A percentile compares a stretch with the other conserved stretches of the same genome.
phyloP scores from a whole-genome alignment of 2,888 invertebrate species.

The Aquatica leii region DNA sequence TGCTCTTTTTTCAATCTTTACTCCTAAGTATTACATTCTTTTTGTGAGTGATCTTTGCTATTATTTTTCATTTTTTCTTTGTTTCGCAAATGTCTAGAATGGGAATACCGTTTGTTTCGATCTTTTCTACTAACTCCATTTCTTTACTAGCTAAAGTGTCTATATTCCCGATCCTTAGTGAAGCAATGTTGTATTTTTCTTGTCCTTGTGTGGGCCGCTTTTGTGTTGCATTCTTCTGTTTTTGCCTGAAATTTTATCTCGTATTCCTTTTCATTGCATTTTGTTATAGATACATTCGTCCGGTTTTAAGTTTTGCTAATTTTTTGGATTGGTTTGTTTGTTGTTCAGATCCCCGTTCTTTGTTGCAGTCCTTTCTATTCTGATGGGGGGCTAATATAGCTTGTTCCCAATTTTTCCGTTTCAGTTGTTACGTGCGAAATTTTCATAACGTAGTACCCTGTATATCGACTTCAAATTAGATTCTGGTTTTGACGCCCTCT shows the following conservation, averaged over 20 bases:
- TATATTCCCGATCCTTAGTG: neutral
- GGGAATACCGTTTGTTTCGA: no score
- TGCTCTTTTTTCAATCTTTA: neutral
- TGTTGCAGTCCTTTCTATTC: neutral
- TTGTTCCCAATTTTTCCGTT: no score
- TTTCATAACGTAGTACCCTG: no score
- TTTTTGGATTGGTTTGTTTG: neutral
- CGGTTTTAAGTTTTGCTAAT: neutral
- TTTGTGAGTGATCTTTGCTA: no score
- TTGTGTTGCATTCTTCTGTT: neutral
- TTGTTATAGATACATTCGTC: neutral
- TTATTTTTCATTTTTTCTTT: no score
- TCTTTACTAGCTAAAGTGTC: no score
- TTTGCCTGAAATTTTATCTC: neutral
- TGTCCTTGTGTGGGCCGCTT: no score
- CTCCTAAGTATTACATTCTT: neutral
- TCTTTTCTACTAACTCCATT: no score
- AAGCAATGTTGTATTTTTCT: neutral
- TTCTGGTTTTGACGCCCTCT: no score
- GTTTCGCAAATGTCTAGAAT: no score
- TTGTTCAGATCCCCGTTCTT: slow-evolving; percentile 3
- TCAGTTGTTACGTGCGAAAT: no score
- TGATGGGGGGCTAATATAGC: neutral
- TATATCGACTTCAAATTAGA: no score
- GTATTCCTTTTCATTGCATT: neutral